These are phyloP conservation scores for Bombus huntii DNA, from an alignment of 1,140 invertebrate genomes.

Conservation along the genomic window DNA sequence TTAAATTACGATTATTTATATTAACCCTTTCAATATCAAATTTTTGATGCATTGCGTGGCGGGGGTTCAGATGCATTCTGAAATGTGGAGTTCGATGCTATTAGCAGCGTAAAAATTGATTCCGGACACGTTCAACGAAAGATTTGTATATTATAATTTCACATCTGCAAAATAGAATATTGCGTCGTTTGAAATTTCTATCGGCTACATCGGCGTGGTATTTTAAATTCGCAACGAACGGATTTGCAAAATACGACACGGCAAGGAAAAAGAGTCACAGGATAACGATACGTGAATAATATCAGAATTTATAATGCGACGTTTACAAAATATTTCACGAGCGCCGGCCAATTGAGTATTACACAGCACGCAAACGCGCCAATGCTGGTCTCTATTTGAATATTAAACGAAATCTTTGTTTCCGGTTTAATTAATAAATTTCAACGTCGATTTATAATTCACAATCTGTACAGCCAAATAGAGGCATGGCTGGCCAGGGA, in stretches of 20 bases:
- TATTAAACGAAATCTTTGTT: slow-evolving; percentile 40
- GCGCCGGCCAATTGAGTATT: not conserved
- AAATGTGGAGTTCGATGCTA: too few species aligned
- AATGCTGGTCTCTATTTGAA: not conserved
- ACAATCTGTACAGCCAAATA: not conserved
- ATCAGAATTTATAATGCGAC: too few species aligned
- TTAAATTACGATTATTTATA: too few species aligned
- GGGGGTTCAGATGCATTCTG: too few species aligned
- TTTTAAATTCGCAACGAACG: not conserved
- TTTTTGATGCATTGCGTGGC: too few species aligned
- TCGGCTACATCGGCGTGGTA: not conserved
- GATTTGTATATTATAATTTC: not conserved
- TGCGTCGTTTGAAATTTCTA: not conserved
- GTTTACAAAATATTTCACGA: slow-evolving; percentile 29
- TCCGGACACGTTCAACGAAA: not conserved
- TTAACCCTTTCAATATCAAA: too few species aligned
- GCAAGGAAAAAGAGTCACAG: not conserved
- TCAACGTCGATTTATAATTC: slow-evolving; percentile 24
- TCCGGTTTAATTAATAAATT: slow-evolving; percentile 38
- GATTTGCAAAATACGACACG: not conserved
- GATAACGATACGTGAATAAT: too few species aligned
- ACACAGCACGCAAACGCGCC: not conserved
- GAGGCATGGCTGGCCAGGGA: too few species aligned
- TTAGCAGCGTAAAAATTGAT: not conserved
- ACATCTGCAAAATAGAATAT: not conserved